These are phyloP conservation scores for Melanostigma gelatinosum DNA, from an alignment of 2,113 vertebrate species.

Conservation along the genomic window DNA sequence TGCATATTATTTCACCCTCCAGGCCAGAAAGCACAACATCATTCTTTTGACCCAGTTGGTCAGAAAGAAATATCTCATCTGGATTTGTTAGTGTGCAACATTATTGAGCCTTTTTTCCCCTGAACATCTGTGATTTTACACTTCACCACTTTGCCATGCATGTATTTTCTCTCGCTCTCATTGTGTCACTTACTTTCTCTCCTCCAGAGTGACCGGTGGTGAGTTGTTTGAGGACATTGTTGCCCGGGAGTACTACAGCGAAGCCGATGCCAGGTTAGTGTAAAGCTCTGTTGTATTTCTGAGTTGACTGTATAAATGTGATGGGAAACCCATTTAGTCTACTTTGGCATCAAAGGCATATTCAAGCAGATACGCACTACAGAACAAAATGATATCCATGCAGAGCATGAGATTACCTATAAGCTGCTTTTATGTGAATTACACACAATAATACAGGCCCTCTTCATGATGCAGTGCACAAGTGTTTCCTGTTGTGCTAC, in stretches of 20 bases:
- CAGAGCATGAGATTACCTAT: not conserved
- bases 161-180: not conserved
- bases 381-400: not conserved
- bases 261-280: conserved; percentile 94
- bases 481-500: not conserved
- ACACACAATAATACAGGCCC: not conserved
- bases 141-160: not conserved
- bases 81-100: not conserved
- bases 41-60: not conserved
- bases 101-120: not conserved
- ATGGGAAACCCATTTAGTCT: not conserved
- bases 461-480: not conserved
- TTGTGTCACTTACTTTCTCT: conserved; percentile 9
- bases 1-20: not conserved
- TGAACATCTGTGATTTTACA: conserved; percentile 11
- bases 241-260: conserved; percentile 94
- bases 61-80: not conserved
- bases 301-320: not conserved
- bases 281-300: not conserved
- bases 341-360: conserved; percentile 26
- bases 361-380: not conserved
- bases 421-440: not conserved
- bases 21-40: not conserved
- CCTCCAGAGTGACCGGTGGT: conserved; percentile 89
- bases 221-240: conserved; percentile 95